Conservation (phyloP, 2,113 vertebrate species). For the Sorex fumeus region DNA sequence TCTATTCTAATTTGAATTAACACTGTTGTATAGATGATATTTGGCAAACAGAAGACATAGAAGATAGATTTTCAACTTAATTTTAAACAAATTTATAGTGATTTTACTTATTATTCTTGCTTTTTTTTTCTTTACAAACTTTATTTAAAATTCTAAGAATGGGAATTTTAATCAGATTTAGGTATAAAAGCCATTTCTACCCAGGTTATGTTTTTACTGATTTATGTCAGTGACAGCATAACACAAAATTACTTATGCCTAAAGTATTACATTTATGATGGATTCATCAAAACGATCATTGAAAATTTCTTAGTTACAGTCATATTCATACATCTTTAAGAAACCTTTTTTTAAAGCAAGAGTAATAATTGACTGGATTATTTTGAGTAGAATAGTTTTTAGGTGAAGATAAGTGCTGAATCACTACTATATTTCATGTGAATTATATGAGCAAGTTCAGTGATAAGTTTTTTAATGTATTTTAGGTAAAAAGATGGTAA, state of each 20-base stretch:
- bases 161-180: slow-evolving; percentile 8
- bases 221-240: slow-evolving; percentile 2
- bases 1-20: background rate
- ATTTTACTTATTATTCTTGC: background rate
- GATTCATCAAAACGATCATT: background rate
- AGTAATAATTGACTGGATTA: background rate
- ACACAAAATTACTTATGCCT: background rate
- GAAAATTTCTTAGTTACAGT: background rate
- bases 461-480: background rate
- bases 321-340: background rate
- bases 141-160: slow-evolving; percentile 27
- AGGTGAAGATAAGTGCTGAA: slow-evolving; percentile 57
- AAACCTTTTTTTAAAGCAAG: background rate
- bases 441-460: background rate
- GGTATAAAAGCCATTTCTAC: background rate
- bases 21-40: background rate
- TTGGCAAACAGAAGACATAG: background rate
- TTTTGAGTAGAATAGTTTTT: background rate
- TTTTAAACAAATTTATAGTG: background rate
- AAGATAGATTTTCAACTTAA: background rate
- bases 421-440: slow-evolving; percentile 57
- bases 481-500: background rate
- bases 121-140: background rate
- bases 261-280: background rate
- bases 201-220: background rate